Conservation (phyloP, 92 coral and sea anemone genomes). For the Phenganax marumi region DNA sequence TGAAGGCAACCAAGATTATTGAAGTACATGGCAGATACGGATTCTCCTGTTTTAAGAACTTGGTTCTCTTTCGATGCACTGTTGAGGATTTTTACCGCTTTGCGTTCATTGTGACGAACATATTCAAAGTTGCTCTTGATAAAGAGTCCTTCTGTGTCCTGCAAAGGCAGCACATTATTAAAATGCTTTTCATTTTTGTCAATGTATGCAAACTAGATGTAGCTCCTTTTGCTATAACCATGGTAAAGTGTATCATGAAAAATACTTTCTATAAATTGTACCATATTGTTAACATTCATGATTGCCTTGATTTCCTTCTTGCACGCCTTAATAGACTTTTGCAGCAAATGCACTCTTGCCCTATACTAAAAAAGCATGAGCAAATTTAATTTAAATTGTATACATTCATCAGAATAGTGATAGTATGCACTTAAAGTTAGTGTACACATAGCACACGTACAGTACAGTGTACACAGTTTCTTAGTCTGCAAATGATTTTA, state of each 20-base stretch:
- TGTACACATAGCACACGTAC: background rate
- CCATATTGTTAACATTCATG: slow-evolving; percentile 76
- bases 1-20: slow-evolving; percentile 95
- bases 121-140: slow-evolving; percentile 95
- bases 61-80: slow-evolving; percentile 80
- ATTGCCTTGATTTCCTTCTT: slow-evolving; percentile 91
- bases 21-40: slow-evolving; percentile 89
- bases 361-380: slow-evolving; percentile 62
- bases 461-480: background rate
- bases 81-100: slow-evolving; percentile 88
- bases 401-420: background rate
- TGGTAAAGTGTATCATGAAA: background rate
- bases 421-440: too few species aligned
- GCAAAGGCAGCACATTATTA: slow-evolving; percentile 1
- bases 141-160: slow-evolving; percentile 85
- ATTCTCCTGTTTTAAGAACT: slow-evolving; percentile 70
- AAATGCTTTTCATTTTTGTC: background rate
- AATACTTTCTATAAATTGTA: slow-evolving; percentile 18
- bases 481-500: too few species aligned
- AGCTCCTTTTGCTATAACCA: too few species aligned
- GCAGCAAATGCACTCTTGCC: slow-evolving; percentile 77
- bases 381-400: background rate
- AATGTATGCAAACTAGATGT: background rate
- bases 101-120: slow-evolving; percentile 90
- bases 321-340: slow-evolving; percentile 90